Evolutionary conservation across 2,888 invertebrate species (phyloP), one percentile per base, ranked within the genome.

Genomic region (Cosmia trapezina): DNA sequence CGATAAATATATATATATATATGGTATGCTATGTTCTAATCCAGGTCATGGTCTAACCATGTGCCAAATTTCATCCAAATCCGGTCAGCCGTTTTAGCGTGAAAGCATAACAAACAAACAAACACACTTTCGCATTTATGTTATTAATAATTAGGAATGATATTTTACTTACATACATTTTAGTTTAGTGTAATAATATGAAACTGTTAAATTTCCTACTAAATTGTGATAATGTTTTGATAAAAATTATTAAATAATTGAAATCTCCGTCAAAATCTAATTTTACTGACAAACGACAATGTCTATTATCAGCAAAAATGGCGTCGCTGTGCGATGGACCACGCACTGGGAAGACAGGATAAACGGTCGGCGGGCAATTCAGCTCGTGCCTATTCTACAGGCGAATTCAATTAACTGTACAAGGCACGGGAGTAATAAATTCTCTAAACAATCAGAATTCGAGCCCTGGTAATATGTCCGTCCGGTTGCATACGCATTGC

Each of bases 361-460:
- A 92, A 92, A 93, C 93, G 90, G 90, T 89, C 91, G 91, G 90
- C 90, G 90, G 93, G 91, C 94, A 94, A 94, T 94, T 92, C 94
- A 92, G 91, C 91, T 91, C 89, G 91, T 89, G 94, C 94, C 94
- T 94, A 94, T 95, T 94, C 95, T 94, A 94, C 94, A 94, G 94
- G 94, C 95, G 94, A 94, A 96, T 96, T 95, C 96, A 96, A 96
- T 96, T 96, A 96, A 96, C 95, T 93, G 95, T 95, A 96, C 96
- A 96, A 94, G 95, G 94, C 95, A 91, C 94, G 92, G 90, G 95
- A 93, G 96, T 94, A 95, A 96, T 96, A 96, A 96, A 96, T 96
- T 95, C 95, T 96, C 96, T 95, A 96, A 96, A 96, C 96, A 96
- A 96, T 96, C 96, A 96, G 95, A 95, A 96, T 95, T 95, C 95